Evolutionary conservation across 2,888 invertebrate species (phyloP).

Genomic region (Isoperla grammatica): DNA sequence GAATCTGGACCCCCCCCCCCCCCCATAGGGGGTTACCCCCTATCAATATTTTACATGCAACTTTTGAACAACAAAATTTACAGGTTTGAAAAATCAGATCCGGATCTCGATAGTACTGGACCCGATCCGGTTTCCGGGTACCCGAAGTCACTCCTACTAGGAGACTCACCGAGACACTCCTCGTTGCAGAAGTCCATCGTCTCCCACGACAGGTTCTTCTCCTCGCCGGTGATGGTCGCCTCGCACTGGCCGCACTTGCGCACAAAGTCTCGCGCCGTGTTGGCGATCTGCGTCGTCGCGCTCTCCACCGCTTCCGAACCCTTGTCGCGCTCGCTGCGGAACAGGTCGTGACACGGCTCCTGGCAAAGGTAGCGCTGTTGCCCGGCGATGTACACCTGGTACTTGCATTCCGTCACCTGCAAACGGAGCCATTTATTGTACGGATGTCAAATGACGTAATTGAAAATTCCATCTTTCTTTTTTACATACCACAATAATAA

Average conservation of each 20-base stretch:
- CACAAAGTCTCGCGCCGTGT: constrained; percentile 44
- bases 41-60: no score
- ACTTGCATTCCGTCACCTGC: constrained; percentile 23
- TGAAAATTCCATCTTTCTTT: background rate
- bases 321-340: constrained; percentile 21
- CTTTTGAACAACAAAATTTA: no score
- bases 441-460: no score
- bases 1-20: no score
- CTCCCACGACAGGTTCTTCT: constrained; percentile 77
- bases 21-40: no score
- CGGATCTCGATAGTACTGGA: no score
- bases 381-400: constrained; percentile 22
- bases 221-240: constrained; percentile 47
- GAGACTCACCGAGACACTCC: constrained; percentile 63
- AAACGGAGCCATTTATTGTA: background rate
- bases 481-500: no score
- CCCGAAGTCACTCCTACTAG: no score
- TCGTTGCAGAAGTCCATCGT: constrained; percentile 93
- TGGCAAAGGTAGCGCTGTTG: constrained; percentile 23
- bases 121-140: no score
- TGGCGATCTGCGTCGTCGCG: constrained; percentile 47
- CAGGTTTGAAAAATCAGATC: no score
- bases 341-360: constrained; percentile 23
- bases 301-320: constrained; percentile 39
- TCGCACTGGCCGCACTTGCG: constrained; percentile 54